These are phyloP conservation scores for Micromussa lordhowensis DNA, from an alignment of 92 coral and sea anemone genomes.

Conservation along the genomic window DNA sequence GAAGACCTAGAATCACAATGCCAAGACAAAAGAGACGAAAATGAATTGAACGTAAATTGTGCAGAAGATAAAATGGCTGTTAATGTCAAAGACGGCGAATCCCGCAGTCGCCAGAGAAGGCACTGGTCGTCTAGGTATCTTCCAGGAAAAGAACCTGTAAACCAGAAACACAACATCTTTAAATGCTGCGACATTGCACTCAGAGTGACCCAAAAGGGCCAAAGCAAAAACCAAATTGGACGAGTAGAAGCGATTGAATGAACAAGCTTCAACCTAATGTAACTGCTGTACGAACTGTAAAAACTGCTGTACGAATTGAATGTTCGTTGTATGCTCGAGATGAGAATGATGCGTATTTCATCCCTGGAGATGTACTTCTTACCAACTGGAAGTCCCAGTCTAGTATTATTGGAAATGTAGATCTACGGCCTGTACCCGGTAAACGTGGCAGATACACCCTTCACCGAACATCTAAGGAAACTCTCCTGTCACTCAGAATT, in stretches of 20 bases:
- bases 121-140: conserved; percentile 48
- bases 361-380: too few species aligned
- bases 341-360: too few species aligned
- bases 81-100: neutral
- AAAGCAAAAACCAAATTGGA: conserved; percentile 40
- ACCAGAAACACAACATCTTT: conserved; percentile 40
- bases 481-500: neutral
- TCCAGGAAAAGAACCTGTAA: conserved; percentile 49
- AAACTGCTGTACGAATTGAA: conserved; percentile 7
- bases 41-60: conserved; percentile 8
- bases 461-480: too few species aligned
- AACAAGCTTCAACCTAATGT: too few species aligned
- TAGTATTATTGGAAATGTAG: too few species aligned
- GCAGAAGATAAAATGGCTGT: neutral
- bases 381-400: too few species aligned
- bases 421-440: too few species aligned
- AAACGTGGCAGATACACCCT: too few species aligned
- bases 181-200: conserved; percentile 40
- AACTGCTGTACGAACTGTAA: conserved; percentile 37
- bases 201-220: conserved; percentile 9
- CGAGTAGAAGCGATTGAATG: conserved; percentile 56
- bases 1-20: conserved; percentile 14
- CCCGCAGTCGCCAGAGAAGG: conserved; percentile 40
- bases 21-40: conserved; percentile 4
- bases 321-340: conserved; percentile 5